A percentile compares a stretch with the other conserved stretches of the same genome.
Evolutionary conservation across 2,888 invertebrate species (phyloP).

Genomic region (Drosophila falleni): DNA sequence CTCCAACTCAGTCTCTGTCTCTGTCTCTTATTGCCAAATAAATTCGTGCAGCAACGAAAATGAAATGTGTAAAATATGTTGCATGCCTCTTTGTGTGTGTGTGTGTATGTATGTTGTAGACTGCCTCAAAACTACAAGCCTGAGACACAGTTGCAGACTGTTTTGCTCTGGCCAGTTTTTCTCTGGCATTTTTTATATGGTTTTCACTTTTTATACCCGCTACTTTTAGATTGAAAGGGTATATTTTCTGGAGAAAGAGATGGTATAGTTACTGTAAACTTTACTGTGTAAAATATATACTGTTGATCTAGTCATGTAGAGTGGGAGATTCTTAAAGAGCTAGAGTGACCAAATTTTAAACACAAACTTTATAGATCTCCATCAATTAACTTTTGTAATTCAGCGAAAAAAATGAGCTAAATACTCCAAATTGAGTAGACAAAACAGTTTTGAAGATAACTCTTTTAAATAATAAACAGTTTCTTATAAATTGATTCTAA

Average conservation of each 20-base stretch:
- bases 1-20: slow-evolving; percentile 15
- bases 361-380: too few species aligned
- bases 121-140: slow-evolving; percentile 28
- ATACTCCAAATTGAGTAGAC: too few species aligned
- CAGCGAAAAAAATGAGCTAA: not conserved
- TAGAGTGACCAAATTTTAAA: too few species aligned
- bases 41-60: slow-evolving; percentile 80
- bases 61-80: slow-evolving; percentile 82
- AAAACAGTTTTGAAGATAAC: too few species aligned
- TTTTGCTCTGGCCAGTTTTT: slow-evolving; percentile 14
- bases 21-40: slow-evolving; percentile 80
- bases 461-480: too few species aligned
- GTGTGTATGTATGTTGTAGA: not conserved
- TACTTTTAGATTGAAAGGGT: slow-evolving; percentile 5
- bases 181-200: slow-evolving; percentile 61
- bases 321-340: too few species aligned
- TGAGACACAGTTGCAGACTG: slow-evolving; percentile 9
- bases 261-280: too few species aligned
- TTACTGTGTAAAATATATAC: too few species aligned
- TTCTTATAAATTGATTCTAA: too few species aligned
- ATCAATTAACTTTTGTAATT: not conserved
- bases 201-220: slow-evolving; percentile 32
- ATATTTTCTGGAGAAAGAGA: not conserved
- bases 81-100: slow-evolving; percentile 39
- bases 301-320: not conserved